Conservation (phyloP, 2,797 vertebrate species). For the Lerista edwardsae region DNA sequence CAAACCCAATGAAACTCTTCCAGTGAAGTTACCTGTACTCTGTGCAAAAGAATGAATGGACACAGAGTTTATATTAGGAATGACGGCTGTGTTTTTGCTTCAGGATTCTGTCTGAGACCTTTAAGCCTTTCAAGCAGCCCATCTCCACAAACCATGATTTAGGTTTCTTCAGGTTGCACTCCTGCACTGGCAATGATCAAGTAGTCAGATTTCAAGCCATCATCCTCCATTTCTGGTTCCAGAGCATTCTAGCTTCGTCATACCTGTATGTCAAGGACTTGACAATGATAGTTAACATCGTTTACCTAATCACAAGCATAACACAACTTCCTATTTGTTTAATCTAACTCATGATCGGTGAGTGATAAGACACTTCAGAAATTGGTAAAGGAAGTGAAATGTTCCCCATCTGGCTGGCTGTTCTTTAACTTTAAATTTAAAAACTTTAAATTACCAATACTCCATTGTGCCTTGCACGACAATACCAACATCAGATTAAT, state of each 20-base stretch:
- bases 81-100: background rate
- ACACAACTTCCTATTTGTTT: background rate
- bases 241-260: background rate
- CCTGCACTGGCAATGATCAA: background rate
- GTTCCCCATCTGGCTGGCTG: background rate
- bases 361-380: background rate
- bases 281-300: background rate
- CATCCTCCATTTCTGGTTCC: background rate
- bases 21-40: background rate
- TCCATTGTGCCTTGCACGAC: background rate
- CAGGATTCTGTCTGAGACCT: background rate
- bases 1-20: background rate
- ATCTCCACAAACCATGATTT: background rate
- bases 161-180: background rate
- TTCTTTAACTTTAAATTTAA: background rate
- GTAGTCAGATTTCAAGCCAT: background rate
- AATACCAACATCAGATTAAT: background rate
- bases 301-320: background rate
- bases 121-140: background rate
- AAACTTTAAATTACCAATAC: background rate
- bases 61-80: no score
- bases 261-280: background rate
- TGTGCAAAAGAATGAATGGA: no score
- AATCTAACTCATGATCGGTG: background rate
- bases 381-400: background rate